phyloP scores from a whole-genome alignment of 1,140 invertebrate species.

The Drosophila asahinai region DNA sequence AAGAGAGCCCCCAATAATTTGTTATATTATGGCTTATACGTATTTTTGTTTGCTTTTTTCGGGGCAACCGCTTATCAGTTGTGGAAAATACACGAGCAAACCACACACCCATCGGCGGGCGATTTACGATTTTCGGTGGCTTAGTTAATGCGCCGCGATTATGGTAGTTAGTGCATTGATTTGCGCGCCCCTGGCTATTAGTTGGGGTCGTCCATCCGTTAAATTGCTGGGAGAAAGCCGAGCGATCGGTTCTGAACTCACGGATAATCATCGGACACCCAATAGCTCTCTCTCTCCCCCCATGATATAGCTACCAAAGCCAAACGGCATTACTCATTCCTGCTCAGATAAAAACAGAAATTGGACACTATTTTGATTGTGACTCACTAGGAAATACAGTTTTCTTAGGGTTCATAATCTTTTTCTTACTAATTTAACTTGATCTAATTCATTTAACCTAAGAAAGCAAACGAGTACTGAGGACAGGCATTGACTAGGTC shows the following conservation, averaged over 20 bases:
- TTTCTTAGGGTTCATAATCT: not conserved
- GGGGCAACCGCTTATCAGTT: not conserved
- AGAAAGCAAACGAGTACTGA: too few relatives aligned
- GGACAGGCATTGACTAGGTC: too few relatives aligned
- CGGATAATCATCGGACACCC: conserved; percentile 2
- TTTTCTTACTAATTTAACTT: not conserved
- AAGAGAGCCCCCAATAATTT: conserved; percentile 28
- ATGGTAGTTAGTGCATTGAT: conserved; percentile 36
- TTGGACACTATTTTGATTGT: not conserved
- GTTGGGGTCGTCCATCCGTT: conserved; percentile 11
- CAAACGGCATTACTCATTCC: conserved; percentile 13
- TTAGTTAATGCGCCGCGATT: conserved; percentile 17
- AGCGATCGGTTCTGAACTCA: conserved; percentile 9
- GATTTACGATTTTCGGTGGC: conserved; percentile 17
- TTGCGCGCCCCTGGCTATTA: conserved; percentile 27
- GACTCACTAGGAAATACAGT: not conserved
- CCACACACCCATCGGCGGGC: conserved; percentile 7
- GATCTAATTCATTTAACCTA: not conserved
- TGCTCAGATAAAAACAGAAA: not conserved
- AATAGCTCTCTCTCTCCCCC: not conserved
- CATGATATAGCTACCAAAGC: too few relatives aligned
- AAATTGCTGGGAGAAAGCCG: conserved; percentile 34
- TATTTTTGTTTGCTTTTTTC: not conserved
- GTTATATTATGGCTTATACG: conserved; percentile 32
- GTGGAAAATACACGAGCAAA: not conserved